These are phyloP conservation scores for Bombus haemorrhoidalis DNA, from an alignment of 1,140 invertebrate species.

Conservation along the genomic window DNA sequence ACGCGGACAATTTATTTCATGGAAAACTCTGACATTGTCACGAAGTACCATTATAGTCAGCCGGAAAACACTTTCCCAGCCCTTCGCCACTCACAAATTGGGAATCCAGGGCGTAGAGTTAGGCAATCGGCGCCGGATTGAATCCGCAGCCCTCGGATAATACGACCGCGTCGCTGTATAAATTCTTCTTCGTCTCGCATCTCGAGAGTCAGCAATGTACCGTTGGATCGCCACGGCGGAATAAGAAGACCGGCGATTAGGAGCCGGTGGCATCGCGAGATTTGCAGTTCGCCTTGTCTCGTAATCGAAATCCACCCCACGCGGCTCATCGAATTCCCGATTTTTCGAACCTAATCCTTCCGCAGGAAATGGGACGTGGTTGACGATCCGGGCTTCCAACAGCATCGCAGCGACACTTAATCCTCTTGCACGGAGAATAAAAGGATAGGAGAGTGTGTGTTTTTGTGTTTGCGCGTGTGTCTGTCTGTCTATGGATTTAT, in stretches of 20 bases:
- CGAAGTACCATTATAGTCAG: no score
- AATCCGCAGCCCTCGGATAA: conserved; percentile 14
- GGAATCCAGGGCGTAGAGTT: not conserved
- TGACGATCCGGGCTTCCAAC: not conserved
- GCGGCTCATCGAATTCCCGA: conserved; percentile 11
- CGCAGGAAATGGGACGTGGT: conserved; percentile 34
- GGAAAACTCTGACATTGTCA: no score
- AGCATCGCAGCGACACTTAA: conserved; percentile 1
- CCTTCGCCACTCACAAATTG: not conserved
- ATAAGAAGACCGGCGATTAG: conserved; percentile 27
- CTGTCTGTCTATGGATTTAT: no score
- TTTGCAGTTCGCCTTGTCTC: conserved; percentile 16
- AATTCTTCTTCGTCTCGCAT: conserved; percentile 14
- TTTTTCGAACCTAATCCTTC: conserved; percentile 40
- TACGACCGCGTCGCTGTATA: conserved; percentile 22
- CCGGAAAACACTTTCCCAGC: no score
- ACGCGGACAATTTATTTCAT: no score
- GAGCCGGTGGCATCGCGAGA: not conserved
- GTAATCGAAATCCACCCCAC: conserved; percentile 14
- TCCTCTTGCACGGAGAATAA: not conserved
- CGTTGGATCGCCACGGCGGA: not conserved
- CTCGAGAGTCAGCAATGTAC: conserved; percentile 21
- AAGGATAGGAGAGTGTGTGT: not conserved
- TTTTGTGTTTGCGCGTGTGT: no score
- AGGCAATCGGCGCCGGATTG: not conserved